Evolutionary conservation across 2,113 vertebrate genomes (phyloP).

Genomic region (Daphoenositta chrysoptera): DNA sequence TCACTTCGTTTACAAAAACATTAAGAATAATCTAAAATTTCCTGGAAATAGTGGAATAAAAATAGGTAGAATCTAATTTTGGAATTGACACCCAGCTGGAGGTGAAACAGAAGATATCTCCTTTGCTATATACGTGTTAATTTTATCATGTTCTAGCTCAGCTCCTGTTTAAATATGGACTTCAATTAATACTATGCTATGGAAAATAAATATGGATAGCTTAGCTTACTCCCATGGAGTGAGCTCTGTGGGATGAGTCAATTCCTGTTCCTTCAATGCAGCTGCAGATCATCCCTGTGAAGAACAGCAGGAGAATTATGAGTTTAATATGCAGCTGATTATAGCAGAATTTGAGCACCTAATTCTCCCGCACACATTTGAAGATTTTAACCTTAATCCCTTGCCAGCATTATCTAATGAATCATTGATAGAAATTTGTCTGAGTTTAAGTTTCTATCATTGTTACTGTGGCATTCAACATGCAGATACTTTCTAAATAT

Average conservation of each 20-base stretch:
- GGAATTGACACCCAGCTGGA: neutral
- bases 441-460: neutral
- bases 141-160: neutral
- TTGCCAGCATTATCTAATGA: neutral
- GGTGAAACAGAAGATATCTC: neutral
- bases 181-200: neutral
- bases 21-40: neutral
- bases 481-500: neutral
- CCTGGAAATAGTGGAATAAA: neutral
- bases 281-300: neutral
- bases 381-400: neutral
- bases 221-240: neutral
- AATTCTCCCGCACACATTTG: neutral
- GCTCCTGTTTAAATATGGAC: neutral
- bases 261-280: neutral
- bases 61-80: neutral
- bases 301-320: neutral
- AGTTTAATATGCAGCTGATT: neutral
- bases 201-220: neutral
- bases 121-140: neutral
- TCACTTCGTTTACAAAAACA: neutral
- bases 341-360: neutral
- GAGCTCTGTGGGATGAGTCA: neutral
- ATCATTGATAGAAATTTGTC: neutral
- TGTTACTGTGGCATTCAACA: neutral